These are phyloP conservation scores for Panthera tigris DNA, from an alignment of 2,113 vertebrate species.

Conservation along the genomic window DNA sequence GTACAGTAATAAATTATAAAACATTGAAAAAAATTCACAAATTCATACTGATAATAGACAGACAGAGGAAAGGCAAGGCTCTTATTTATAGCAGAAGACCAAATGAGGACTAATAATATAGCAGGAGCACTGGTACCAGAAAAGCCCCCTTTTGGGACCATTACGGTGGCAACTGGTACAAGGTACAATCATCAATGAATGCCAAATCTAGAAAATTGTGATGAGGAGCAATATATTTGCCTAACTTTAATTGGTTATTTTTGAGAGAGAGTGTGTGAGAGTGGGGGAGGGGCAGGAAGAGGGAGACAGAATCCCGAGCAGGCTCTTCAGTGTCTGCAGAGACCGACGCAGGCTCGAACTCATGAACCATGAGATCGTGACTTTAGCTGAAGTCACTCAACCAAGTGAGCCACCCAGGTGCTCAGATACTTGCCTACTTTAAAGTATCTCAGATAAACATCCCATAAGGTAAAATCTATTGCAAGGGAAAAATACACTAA, in stretches of 20 bases:
- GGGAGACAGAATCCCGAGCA: too few species aligned
- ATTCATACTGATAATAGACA: background rate
- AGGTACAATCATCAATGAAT: background rate
- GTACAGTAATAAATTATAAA: background rate
- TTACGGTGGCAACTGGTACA: background rate
- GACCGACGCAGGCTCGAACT: too few species aligned
- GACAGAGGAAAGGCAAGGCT: background rate
- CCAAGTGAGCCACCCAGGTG: too few species aligned
- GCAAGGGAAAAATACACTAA: background rate
- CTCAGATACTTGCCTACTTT: background rate
- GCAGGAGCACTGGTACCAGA: background rate
- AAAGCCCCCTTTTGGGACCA: background rate
- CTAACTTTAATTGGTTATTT: background rate
- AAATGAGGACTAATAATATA: background rate
- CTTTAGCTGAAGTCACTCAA: too few species aligned
- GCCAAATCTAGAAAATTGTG: background rate
- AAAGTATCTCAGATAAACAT: background rate
- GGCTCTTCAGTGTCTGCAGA: too few species aligned
- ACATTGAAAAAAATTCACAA: background rate
- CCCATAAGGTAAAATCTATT: background rate
- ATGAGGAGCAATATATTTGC: background rate
- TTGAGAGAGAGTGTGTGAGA: too few species aligned
- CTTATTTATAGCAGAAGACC: background rate
- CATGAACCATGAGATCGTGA: too few species aligned
- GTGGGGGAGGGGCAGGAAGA: too few species aligned